Conservation (phyloP, 2,888 invertebrate species). For the Heliconius ethilla region DNA sequence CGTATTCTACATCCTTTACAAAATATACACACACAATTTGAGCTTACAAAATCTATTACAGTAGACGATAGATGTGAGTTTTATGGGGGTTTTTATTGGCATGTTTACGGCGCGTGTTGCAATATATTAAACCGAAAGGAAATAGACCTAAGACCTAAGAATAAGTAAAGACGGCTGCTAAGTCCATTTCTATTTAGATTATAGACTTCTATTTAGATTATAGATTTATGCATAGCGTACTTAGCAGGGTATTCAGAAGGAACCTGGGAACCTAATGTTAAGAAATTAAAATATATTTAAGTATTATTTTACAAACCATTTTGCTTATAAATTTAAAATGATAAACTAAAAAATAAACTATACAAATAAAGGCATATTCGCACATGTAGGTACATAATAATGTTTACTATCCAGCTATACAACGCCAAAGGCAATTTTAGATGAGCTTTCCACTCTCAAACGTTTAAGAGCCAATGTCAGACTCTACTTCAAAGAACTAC, state of each 20-base stretch:
- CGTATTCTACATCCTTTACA: neutral
- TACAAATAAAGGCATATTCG: neutral
- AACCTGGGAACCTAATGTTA: no score
- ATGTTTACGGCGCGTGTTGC: slow-evolving; percentile 16
- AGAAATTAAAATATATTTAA: no score
- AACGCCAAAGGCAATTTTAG: slow-evolving; percentile 9
- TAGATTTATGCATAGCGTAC: neutral
- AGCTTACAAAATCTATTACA: neutral
- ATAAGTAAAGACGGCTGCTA: neutral
- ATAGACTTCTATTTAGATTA: neutral
- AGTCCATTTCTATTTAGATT: neutral
- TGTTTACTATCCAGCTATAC: slow-evolving; percentile 3
- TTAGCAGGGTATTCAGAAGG: no score
- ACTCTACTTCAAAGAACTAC: slow-evolving; percentile 11
- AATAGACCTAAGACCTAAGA: neutral
- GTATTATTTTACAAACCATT: no score
- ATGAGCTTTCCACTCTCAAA: slow-evolving; percentile 15
- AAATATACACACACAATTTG: neutral
- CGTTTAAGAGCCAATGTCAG: slow-evolving; percentile 25
- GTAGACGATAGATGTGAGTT: slow-evolving; percentile 5
- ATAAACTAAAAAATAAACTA: neutral
- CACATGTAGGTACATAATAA: neutral
- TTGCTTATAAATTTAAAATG: no score
- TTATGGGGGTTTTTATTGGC: slow-evolving; percentile 16
- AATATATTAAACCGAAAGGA: slow-evolving; percentile 19